Conservation (phyloP, 2,888 invertebrate genomes). For the Cheilosia urbana region DNA sequence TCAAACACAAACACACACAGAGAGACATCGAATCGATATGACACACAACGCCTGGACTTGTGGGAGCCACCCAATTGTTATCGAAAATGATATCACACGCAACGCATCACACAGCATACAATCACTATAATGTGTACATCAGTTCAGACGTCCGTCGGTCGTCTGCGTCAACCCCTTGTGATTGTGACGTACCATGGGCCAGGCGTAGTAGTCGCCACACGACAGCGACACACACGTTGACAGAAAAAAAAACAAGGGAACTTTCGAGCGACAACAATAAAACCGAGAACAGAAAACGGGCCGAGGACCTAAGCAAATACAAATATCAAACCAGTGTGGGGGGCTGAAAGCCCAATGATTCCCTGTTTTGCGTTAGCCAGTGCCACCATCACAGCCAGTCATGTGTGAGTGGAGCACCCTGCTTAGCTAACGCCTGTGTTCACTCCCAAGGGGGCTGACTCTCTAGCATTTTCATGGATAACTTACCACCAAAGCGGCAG, state of each 20-base stretch:
- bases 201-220: background rate
- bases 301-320: slow-evolving; percentile 64
- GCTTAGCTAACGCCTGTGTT: slow-evolving; percentile 41
- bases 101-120: slow-evolving; percentile 59
- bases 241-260: background rate
- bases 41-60: slow-evolving; percentile 62
- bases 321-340: slow-evolving; percentile 44
- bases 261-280: background rate
- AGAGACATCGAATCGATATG: slow-evolving; percentile 49
- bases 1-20: slow-evolving; percentile 13
- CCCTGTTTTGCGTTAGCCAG: slow-evolving; percentile 17
- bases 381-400: background rate
- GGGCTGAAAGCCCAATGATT: slow-evolving; percentile 43
- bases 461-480: slow-evolving; percentile 43
- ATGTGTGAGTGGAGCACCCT: slow-evolving; percentile 18
- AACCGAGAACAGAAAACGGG: slow-evolving; percentile 30
- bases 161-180: slow-evolving; percentile 34
- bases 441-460: slow-evolving; percentile 52
- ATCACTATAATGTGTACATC: slow-evolving; percentile 37
- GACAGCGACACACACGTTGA: slow-evolving; percentile 4
- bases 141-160: slow-evolving; percentile 24
- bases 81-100: slow-evolving; percentile 74
- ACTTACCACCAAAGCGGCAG: slow-evolving; percentile 26
- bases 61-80: slow-evolving; percentile 73
- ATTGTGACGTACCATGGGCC: background rate